Percentiles rank a stretch among this genome's conserved stretches.
Evolutionary conservation across 2,797 vertebrate genomes (phyloP).

Genomic region (Orientallactaga sibirica): DNA sequence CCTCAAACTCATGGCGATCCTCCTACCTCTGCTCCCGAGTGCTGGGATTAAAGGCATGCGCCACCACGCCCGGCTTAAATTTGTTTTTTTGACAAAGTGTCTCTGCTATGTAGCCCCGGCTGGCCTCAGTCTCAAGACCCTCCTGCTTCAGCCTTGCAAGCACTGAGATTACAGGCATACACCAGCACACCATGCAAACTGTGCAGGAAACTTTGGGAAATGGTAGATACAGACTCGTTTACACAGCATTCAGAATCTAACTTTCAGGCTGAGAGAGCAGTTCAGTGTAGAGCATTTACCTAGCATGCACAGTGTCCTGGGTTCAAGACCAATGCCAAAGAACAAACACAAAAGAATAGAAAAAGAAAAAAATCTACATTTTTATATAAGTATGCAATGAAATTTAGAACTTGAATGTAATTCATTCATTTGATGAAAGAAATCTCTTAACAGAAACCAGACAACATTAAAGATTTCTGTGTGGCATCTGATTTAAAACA

Average conservation of each 20-base stretch:
- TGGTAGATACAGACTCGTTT: conserved; percentile 9
- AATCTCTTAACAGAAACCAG: conserved; percentile 51
- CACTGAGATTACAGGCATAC: no score
- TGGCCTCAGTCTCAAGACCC: not conserved
- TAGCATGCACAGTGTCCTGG: not conserved
- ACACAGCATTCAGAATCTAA: conserved; percentile 23
- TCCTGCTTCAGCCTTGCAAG: not conserved
- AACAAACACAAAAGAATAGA: not conserved
- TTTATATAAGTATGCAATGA: not conserved
- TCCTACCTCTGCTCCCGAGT: no score
- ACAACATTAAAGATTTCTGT: conserved; percentile 13
- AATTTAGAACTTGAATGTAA: conserved; percentile 47
- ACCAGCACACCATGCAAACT: not conserved
- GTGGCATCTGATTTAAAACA: not conserved
- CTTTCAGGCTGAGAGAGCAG: not conserved
- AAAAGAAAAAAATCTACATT: not conserved
- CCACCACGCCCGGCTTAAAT: not conserved
- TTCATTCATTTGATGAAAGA: conserved; percentile 53
- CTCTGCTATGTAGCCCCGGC: not conserved
- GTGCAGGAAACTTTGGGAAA: not conserved
- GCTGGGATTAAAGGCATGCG: no score
- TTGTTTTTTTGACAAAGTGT: not conserved
- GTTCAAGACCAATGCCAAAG: not conserved
- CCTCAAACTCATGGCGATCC: no score
- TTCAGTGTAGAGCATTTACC: not conserved